Base-by-base conservation (phyloP, 2,888 invertebrate genomes). In the Eretmocerus hayati region DNA sequence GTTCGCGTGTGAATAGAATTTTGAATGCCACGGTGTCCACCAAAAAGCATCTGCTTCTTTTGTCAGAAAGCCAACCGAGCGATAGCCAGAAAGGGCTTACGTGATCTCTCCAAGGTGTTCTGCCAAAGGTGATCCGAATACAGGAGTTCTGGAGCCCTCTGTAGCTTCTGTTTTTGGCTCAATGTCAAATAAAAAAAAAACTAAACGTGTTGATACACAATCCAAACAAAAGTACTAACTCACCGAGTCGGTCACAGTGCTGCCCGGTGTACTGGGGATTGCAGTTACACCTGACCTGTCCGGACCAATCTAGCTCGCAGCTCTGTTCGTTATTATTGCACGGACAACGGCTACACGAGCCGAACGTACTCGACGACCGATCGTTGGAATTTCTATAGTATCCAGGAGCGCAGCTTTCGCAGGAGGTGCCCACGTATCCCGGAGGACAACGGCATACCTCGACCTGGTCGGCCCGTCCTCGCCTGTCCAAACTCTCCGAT, bases 391-490 rank as follows among this genome's bases (percentile, higher is more conserved):
- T 84, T 48, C 84, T 79, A 68, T 88, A 90, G 68, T 82, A 83
- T 11, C 87, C 82, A 0, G 80, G 65, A 0, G 78, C 72, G 63
- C 91, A 91, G 5, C 66, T 72, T 70, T 93, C 91, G 64, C 93
- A 93, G 43, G 90, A 91, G 1, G 83, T 81, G 46, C 93, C 93
- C 9, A 74, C 74, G 63, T 90, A 91, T 2, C 90, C 92, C 0
- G 72, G 62, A 0, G 91, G 91, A 64, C 94, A 94, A 42, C 79
- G 74, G 67, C 95, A 97, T 37, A 82, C 80, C 76, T 97, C 96
- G 41, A 97, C 85, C 48, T 83, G 84, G 4, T 75, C 78, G 1
- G 92, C 91, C 35, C 75, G 74, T 8, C 76, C 77, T 58, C 75
- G 79, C 2, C 76, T 77, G 26, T 83, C 79, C 38, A 78, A 75